Base-by-base conservation (phyloP, 1,140 invertebrate genomes). In the Orius insidiosus region DNA sequence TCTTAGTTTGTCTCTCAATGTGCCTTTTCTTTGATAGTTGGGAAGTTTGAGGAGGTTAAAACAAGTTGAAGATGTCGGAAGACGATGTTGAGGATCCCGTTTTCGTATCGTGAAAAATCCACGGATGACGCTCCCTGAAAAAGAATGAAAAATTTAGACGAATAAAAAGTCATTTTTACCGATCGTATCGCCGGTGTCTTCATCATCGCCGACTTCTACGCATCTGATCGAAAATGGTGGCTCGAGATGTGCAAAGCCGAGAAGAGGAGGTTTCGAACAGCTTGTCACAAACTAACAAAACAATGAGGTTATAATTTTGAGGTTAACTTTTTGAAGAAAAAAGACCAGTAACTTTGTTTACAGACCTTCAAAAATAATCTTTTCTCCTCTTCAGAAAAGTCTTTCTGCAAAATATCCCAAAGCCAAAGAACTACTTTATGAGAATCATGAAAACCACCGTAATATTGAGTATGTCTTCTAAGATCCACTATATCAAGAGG, bases 211-310 rank as follows among this genome's bases (percentile, higher is more conserved):
- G 39, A 97, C 93, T 74, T 98, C 94, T 3, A 98, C 92, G 68
- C 95, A 99, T 49, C 96, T 78, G 58, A 99, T 98, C 0, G 94
- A 97, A 68, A 99, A 99, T 9, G 92, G 90, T 3, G 96, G 96
- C 60, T 98, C 94, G 30, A 99, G 67, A 63, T 97, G 81, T 9
- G 89, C 85, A 68, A 99, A 99, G 2, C 96, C 96, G 9, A 99
- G 67, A 8, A 99, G 68, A 24, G 96, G 96, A 3, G 94, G 89
- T 56, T 97, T 94, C 0, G 92, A 98, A 65, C 95, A 98, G 58
- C 90, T 96, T 10, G 95, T 99, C 1, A 98, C 93, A 72, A 99
- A 99, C 87, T 97, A 59, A 50, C 8, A 31, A 30, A 45, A 34
- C n/a, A n/a, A n/a, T n/a, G n/a, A n/a, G n/a, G n/a, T n/a, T n/a